Evolutionary conservation across 1,140 invertebrate genomes (phyloP), one percentile per base, ranked within the genome.

Genomic region (Laodelphax striatellus): DNA sequence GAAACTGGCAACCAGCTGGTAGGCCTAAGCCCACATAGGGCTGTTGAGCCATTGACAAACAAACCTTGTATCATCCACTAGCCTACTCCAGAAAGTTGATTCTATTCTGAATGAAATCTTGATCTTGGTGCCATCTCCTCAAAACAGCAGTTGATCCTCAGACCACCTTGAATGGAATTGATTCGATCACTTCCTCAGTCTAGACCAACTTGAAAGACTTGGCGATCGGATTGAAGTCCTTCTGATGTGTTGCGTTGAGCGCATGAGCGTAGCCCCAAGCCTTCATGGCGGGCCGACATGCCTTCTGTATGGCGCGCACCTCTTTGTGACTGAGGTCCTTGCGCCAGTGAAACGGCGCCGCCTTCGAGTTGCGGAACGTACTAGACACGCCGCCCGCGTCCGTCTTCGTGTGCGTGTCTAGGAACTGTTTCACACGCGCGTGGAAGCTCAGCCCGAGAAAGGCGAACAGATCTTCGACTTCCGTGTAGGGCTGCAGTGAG

Each of bases 311-410:
- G 62, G 79, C 75, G n/a, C 80, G 76, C 21, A 89, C 82, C 70
- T 87, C 57, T 16, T 59, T 31, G 60, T 82, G 79, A 14, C 64
- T 67, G 31, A 92, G 75, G 66, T 90, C 85, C 46, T 77, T 80
- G 63, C 83, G 84, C 90, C 90, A 93, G 69, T 88, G 87, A 70
- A 90, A 92, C 60, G 90, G 88, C 55, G 88, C 85, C 21, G 79
- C 81, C 69, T 86, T 87, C 6, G 89, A 90, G 70, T 92, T 83
- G 19, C 89, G 77, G 70, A 85, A 89, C 6, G 89, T 93, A 66
- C 88, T 90, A 38, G 86, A 90, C 13, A 90, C 85, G 16, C 86
- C 88, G 13, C 86, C 88, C 5, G 83, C 80, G 65, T 92, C 82
- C 43, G 80, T 77, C 68, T 84, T 87, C 1, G 89, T 92, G 69